phyloP scores from a whole-genome alignment of 35 echinoderm and acorn worm genomes.

The Heliocidaris erythrogramma region DNA sequence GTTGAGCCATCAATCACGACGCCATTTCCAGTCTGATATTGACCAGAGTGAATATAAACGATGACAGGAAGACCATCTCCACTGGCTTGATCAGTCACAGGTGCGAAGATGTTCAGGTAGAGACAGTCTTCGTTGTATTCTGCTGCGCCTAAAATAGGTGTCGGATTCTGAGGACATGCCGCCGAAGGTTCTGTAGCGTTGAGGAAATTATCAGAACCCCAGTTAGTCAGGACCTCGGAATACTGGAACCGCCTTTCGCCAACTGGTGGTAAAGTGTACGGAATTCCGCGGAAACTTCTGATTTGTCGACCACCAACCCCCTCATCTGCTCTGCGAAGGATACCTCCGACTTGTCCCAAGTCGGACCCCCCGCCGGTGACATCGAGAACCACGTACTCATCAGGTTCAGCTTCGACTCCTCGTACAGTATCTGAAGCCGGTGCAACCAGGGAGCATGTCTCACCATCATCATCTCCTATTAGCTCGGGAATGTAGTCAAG shows the following conservation, averaged over 20 bases:
- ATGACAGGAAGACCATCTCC: conserved; percentile 54
- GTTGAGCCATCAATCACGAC: conserved; percentile 22
- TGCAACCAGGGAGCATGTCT: neutral
- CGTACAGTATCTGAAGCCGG: neutral
- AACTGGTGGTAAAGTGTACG: conserved; percentile 58
- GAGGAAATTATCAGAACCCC: neutral
- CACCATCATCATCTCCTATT: neutral
- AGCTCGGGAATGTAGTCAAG: conserved; percentile 13
- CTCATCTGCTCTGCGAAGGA: conserved; percentile 2
- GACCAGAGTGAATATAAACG: conserved; percentile 54
- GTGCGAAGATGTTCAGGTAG: conserved; percentile 58
- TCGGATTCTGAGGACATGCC: conserved; percentile 49
- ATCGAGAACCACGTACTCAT: neutral
- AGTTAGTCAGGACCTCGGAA: conserved; percentile 33
- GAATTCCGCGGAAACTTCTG: conserved; percentile 53
- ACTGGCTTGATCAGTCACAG: neutral
- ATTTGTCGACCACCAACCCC: conserved; percentile 24
- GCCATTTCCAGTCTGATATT: conserved; percentile 20
- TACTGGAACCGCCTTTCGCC: conserved; percentile 55
- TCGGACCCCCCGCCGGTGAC: neutral
- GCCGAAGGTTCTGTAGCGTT: conserved; percentile 51
- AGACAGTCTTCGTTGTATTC: conserved; percentile 62
- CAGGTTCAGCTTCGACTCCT: neutral
- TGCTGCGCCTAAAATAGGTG: neutral
- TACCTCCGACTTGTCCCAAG: neutral